Evolutionary conservation across 1,140 invertebrate genomes (phyloP).

Genomic region (Meloidogyne exigua): DNA sequence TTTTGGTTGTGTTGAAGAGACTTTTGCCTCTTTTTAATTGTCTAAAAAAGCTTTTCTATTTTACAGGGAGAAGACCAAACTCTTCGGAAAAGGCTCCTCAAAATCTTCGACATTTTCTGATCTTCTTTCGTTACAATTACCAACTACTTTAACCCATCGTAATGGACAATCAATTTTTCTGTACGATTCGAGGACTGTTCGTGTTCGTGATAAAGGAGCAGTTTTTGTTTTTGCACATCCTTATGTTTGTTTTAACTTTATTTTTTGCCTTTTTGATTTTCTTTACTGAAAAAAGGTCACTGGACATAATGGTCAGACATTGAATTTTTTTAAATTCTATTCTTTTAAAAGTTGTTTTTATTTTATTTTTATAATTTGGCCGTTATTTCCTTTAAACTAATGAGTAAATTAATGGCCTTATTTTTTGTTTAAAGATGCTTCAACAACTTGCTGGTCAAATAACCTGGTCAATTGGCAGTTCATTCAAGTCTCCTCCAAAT

Average conservation of each 20-base stretch:
- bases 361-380: too few species aligned
- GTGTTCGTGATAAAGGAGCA: not conserved
- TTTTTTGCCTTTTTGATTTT: too few species aligned
- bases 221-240: slow-evolving; percentile 13
- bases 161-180: slow-evolving; percentile 5
- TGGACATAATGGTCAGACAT: too few species aligned
- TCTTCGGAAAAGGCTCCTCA: not conserved
- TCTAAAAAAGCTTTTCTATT: too few species aligned
- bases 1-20: too few species aligned
- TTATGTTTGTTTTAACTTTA: not conserved
- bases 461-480: not conserved
- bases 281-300: too few species aligned
- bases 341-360: too few species aligned
- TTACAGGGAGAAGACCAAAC: not conserved
- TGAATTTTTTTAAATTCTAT: too few species aligned
- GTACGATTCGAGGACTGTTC: not conserved
- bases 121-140: not conserved
- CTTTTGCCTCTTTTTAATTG: too few species aligned
- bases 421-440: not conserved
- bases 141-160: not conserved
- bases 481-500: not conserved
- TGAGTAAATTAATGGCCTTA: too few species aligned
- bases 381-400: too few species aligned
- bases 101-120: not conserved
- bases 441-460: not conserved